phyloP scores from a whole-genome alignment of 1,140 invertebrate species.

The Bombus balteatus region DNA sequence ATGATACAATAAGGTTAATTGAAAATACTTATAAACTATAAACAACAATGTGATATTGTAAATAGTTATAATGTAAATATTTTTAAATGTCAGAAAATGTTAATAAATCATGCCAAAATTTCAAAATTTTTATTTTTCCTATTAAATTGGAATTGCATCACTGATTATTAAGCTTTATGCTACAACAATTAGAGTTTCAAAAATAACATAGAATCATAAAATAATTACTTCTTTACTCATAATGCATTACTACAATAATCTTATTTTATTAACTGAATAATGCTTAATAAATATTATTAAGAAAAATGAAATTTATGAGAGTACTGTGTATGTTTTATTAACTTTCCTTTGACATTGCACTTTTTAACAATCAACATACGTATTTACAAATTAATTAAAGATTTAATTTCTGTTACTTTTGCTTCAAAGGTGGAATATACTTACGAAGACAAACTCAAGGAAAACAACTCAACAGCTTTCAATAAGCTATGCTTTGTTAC shows the following conservation, averaged over 20 bases:
- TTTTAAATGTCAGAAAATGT: neutral
- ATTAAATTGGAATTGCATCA: neutral
- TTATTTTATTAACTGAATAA: too few relatives aligned
- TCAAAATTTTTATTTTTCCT: neutral
- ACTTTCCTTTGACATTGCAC: too few relatives aligned
- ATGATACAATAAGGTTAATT: too few relatives aligned
- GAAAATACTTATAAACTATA: too few relatives aligned
- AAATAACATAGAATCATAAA: neutral
- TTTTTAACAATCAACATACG: too few relatives aligned
- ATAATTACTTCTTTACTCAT: neutral
- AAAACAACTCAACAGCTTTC: slow-evolving; percentile 81
- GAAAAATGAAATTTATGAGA: too few relatives aligned
- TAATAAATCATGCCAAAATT: too few relatives aligned
- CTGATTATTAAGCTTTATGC: neutral
- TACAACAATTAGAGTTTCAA: neutral
- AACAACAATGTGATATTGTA: too few relatives aligned
- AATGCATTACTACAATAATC: neutral
- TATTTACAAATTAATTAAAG: neutral
- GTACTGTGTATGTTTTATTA: too few relatives aligned
- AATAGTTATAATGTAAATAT: neutral
- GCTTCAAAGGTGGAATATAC: slow-evolving; percentile 45
- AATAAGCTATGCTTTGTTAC: slow-evolving; percentile 80
- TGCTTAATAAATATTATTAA: too few relatives aligned
- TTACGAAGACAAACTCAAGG: slow-evolving; percentile 83
- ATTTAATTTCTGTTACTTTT: neutral